Conservation (phyloP, 2,797 vertebrate genomes). For the Malurus leucopterus region DNA sequence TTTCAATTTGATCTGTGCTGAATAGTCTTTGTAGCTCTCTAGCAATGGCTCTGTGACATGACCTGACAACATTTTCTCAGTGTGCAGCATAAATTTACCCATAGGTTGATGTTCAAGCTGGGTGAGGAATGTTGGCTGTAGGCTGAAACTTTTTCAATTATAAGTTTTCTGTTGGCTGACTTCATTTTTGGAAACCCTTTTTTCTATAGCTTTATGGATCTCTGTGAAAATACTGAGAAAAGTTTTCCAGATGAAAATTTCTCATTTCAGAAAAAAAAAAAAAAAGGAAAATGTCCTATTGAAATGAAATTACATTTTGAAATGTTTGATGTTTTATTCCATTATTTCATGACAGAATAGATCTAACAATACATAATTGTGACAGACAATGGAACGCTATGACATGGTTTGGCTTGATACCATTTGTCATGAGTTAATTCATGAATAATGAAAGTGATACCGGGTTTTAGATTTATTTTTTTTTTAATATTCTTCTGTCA, state of each 20-base stretch:
- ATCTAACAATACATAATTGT: not conserved
- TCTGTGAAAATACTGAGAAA: not conserved
- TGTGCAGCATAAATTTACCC: not conserved
- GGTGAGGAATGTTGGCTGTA: not conserved
- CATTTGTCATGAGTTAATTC: not conserved
- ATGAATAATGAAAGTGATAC: not conserved
- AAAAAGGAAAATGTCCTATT: not conserved
- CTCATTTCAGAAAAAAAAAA: not conserved
- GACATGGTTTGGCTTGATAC: not conserved
- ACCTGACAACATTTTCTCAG: not conserved
- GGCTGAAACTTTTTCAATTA: not conserved
- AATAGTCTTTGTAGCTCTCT: not conserved
- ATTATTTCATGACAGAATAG: not conserved
- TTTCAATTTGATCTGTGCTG: not conserved
- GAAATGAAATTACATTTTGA: slow-evolving; percentile 8
- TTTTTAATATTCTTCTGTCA: not conserved
- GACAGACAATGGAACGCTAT: not conserved
- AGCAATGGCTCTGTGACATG: not conserved
- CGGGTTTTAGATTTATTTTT: not conserved
- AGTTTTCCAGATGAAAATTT: not conserved
- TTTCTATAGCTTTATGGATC: not conserved
- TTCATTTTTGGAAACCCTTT: not conserved
- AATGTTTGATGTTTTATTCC: not conserved
- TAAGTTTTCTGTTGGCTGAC: not conserved
- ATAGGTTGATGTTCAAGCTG: not conserved